Conservation (phyloP, 1,140 invertebrate species). For the Cydia fagiglandana region DNA sequence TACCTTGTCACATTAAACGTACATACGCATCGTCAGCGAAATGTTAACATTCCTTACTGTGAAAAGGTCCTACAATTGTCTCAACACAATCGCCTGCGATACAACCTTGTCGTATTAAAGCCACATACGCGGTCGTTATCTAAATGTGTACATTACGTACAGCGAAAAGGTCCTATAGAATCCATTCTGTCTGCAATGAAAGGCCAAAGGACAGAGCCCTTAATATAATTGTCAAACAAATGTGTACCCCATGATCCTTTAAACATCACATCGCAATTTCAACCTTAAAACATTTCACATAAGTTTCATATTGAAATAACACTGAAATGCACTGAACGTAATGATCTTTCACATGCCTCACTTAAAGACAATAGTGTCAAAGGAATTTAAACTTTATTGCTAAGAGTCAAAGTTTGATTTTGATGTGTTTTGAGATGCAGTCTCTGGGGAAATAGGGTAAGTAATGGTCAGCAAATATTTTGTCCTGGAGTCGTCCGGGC, state of each 20-base stretch:
- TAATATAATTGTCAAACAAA: conserved; percentile 30
- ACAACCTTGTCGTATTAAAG: neutral
- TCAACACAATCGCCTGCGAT: neutral
- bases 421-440: neutral
- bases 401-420: neutral
- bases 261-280: neutral
- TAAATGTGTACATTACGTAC: conserved; percentile 12
- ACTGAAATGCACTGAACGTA: neutral
- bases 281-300: neutral
- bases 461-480: conserved; percentile 28
- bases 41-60: neutral
- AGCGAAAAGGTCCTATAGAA: conserved; percentile 11
- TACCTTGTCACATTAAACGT: neutral
- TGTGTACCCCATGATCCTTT: neutral
- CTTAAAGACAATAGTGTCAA: neutral
- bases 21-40: neutral
- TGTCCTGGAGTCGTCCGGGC: neutral
- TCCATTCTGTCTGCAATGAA: neutral
- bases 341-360: conserved; percentile 16
- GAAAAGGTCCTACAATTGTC: neutral
- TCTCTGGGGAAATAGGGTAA: conserved; percentile 14
- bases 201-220: conserved; percentile 1
- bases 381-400: neutral
- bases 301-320: neutral
- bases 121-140: neutral